Evolutionary conservation across 1,140 invertebrate genomes (phyloP), one percentile per base, ranked within the genome.

Genomic region (Lutraria rhynchaena): DNA sequence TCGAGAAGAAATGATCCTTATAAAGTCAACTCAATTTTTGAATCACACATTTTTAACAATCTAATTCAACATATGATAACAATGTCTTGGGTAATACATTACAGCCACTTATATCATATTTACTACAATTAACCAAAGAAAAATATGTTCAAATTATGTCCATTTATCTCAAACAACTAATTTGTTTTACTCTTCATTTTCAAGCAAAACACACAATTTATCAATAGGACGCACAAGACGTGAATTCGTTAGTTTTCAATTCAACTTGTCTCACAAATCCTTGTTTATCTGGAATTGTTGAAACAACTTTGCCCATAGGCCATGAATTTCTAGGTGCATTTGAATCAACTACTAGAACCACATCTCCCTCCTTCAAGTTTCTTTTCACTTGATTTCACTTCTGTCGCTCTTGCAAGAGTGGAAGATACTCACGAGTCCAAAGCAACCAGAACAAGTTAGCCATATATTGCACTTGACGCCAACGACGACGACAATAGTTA

Each of bases 381-480:
- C 51, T 61, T 27, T 83, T 46, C 27, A 15, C 15, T 11, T 46
- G 1, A 17, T 35, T 27, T 85, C 87, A 88, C 37, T 85, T 83
- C 57, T 81, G 77, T 77, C 87, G 17, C 24, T 74, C 61, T 67
- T n/a, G 85, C 57, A 22, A 87, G n/a, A n/a, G n/a, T n/a, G n/a
- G n/a, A n/a, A n/a, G n/a, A n/a, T n/a, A n/a, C n/a, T n/a, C n/a
- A n/a, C n/a, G n/a, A n/a, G n/a, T n/a, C n/a, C n/a, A n/a, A n/a
- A n/a, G n/a, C n/a, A n/a, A n/a, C n/a, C n/a, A n/a, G n/a, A n/a
- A n/a, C n/a, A n/a, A n/a, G n/a, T n/a, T n/a, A n/a, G n/a, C n/a
- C n/a, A n/a, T 29, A 44, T 86, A 86, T 44, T 87, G 85, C 7
- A 85, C 75, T 71, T 86, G 80, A n/a, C 82, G 51, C 87, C 85